Conservation (phyloP, 2,888 invertebrate species). For the Athalia cordata region DNA sequence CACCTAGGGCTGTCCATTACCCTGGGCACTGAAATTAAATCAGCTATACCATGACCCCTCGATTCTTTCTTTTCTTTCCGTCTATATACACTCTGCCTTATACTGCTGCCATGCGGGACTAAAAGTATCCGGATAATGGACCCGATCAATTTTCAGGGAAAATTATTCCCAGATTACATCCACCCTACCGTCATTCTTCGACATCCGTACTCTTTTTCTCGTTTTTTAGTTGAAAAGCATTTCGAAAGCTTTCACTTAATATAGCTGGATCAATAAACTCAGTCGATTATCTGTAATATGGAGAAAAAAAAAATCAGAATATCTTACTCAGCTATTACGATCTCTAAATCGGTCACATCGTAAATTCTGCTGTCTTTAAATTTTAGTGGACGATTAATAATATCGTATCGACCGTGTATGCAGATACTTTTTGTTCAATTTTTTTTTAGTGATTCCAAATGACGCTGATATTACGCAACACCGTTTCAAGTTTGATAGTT, state of each 20-base stretch:
- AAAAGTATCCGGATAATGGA: neutral
- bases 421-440: neutral
- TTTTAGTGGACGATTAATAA: neutral
- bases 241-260: too few relatives aligned
- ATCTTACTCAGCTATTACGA: too few relatives aligned
- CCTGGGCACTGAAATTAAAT: conserved; percentile 34
- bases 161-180: neutral
- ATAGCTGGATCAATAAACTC: too few relatives aligned
- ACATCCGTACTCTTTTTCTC: too few relatives aligned
- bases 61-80: neutral
- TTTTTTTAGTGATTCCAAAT: neutral
- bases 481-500: conserved; percentile 26
- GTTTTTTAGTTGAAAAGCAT: too few relatives aligned
- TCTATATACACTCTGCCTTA: neutral
- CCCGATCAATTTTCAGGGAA: neutral
- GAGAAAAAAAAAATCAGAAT: too few relatives aligned
- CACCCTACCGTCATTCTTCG: neutral
- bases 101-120: too few relatives aligned
- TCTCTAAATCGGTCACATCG: too few relatives aligned
- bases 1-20: conserved; percentile 53
- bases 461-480: conserved; percentile 19
- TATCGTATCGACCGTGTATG: neutral
- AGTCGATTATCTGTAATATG: too few relatives aligned
- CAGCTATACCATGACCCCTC: neutral
- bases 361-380: too few relatives aligned